These are phyloP conservation scores for Pristionchus pacificus DNA, from an alignment of 1,140 invertebrate species.

Conservation along the genomic window DNA sequence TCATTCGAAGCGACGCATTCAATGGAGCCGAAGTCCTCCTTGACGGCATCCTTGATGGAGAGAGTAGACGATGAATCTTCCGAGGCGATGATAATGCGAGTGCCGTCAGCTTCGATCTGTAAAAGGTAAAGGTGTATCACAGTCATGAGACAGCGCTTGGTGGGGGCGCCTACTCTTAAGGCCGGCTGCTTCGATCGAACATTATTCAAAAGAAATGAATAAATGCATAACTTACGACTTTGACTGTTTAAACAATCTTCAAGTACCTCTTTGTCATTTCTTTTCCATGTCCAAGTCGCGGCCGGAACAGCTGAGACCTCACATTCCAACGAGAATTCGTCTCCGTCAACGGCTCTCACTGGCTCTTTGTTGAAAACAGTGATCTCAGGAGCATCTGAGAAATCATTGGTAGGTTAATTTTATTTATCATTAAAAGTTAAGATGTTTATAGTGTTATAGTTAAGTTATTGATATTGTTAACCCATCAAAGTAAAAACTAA, in stretches of 20 bases:
- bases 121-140: too few relatives aligned
- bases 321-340: constrained; percentile 25
- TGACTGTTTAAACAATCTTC: too few relatives aligned
- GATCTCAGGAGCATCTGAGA: constrained; percentile 32
- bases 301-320: constrained; percentile 29
- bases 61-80: constrained; percentile 9
- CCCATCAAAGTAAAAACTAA: neutral
- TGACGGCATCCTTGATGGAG: constrained; percentile 12
- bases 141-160: too few relatives aligned
- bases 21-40: constrained; percentile 25
- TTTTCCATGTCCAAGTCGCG: constrained; percentile 29
- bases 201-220: neutral
- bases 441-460: too few relatives aligned
- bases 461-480: too few relatives aligned
- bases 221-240: too few relatives aligned
- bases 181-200: neutral
- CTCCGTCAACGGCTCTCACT: constrained; percentile 20
- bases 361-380: constrained; percentile 2
- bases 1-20: constrained; percentile 28
- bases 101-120: constrained; percentile 26
- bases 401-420: neutral
- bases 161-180: too few relatives aligned
- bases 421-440: too few relatives aligned
- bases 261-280: constrained; percentile 21
- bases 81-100: constrained; percentile 14